Percentiles rank a stretch among this genome's conserved stretches.
Evolutionary conservation across 2,113 vertebrate genomes (phyloP).

Genomic region (Pleuronectes platessa): DNA sequence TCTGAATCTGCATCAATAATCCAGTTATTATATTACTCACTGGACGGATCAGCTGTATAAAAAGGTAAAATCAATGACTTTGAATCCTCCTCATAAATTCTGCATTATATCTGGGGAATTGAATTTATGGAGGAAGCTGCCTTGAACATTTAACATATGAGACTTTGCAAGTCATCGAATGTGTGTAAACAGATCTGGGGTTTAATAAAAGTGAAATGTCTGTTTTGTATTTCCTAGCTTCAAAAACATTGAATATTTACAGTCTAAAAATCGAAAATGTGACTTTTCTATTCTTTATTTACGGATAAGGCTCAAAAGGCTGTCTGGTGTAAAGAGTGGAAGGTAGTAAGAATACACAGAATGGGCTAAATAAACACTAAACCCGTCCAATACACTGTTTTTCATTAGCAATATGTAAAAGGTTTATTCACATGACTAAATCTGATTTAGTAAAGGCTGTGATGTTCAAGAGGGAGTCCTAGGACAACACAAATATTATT

Average conservation of each 20-base stretch:
- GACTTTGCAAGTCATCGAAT: conserved; percentile 18
- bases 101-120: conserved; percentile 38
- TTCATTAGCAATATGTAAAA: neutral
- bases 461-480: neutral
- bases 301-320: neutral
- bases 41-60: conserved; percentile 34
- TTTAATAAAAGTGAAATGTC: conserved; percentile 19
- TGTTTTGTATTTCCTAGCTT: conserved; percentile 4
- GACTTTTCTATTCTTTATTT: conserved; percentile 4
- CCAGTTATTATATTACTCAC: conserved; percentile 39
- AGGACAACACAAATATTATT: neutral
- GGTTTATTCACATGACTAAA: neutral
- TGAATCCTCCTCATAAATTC: conserved; percentile 57
- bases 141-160: conserved; percentile 17
- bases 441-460: too few species aligned
- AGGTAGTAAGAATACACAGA: neutral
- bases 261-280: conserved; percentile 3
- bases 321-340: neutral
- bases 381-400: neutral
- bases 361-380: neutral
- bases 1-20: conserved; percentile 33
- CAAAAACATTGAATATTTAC: neutral
- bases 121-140: conserved; percentile 19
- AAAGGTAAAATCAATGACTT: conserved; percentile 68
- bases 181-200: neutral